Evolutionary conservation across 53 echinoderm and acorn worm genomes (phyloP).

Genomic region (Astropecten irregularis): DNA sequence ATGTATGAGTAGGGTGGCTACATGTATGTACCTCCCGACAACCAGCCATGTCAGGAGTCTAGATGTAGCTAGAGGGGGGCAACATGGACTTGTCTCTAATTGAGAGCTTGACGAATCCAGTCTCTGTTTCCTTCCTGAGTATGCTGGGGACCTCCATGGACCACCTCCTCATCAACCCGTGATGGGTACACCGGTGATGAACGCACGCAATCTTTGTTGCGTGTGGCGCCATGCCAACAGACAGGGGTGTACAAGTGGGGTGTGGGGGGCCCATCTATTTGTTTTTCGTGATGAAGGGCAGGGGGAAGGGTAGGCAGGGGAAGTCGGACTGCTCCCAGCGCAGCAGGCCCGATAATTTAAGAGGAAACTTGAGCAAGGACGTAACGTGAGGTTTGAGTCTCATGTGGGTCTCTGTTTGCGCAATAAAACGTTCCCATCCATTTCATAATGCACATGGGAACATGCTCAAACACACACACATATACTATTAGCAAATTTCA

Average conservation of each 20-base stretch:
- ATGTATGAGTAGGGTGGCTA: conserved; percentile 27
- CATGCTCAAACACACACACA: too few relatives aligned
- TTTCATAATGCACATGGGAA: conserved; percentile 8
- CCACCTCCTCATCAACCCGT: conserved; percentile 20
- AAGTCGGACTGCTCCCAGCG: neutral
- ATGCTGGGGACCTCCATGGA: neutral
- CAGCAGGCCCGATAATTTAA: conserved; percentile 17
- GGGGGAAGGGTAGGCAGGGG: conserved; percentile 33
- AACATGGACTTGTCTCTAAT: conserved; percentile 28
- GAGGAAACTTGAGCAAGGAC: conserved; percentile 35
- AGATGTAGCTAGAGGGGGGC: conserved; percentile 14
- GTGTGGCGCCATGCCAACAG: conserved; percentile 42
- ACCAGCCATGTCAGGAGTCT: conserved; percentile 20
- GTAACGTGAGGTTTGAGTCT: conserved; percentile 23
- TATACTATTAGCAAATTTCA: too few relatives aligned
- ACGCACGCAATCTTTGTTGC: conserved; percentile 12
- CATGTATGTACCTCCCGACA: conserved; percentile 1
- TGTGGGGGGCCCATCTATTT: conserved; percentile 2
- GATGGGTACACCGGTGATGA: neutral
- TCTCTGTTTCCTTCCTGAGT: conserved; percentile 43
- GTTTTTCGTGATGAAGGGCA: conserved; percentile 10
- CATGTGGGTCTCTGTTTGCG: neutral
- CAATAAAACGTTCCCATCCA: neutral
- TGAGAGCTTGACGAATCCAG: conserved; percentile 52
- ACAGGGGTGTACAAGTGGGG: conserved; percentile 39